Percentiles rank a stretch among this genome's conserved stretches.
Evolutionary conservation across 1,140 invertebrate species (phyloP).

Genomic region (Conus betulinus): DNA sequence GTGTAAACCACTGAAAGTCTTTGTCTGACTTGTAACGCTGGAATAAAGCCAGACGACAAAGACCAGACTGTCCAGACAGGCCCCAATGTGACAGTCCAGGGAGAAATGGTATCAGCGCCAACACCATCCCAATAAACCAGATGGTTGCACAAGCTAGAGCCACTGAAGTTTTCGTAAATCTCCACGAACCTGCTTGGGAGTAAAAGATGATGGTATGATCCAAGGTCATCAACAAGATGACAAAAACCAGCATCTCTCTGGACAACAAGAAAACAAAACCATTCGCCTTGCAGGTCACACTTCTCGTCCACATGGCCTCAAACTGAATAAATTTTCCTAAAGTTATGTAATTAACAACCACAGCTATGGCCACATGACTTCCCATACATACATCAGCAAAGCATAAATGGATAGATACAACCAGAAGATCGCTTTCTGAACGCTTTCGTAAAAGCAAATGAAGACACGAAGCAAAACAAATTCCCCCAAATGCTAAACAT

Average conservation of each 20-base stretch:
- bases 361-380: slow-evolving; percentile 47
- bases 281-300: not conserved
- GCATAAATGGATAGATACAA: slow-evolving; percentile 63
- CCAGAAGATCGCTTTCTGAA: not conserved
- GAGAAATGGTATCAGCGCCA: slow-evolving; percentile 5
- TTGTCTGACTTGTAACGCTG: too few species aligned
- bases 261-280: slow-evolving; percentile 34
- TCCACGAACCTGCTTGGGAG: slow-evolving; percentile 52
- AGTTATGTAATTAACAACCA: slow-evolving; percentile 54
- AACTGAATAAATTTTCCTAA: not conserved
- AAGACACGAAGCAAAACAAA: slow-evolving; percentile 39
- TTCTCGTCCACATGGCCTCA: not conserved
- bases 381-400: slow-evolving; percentile 60
- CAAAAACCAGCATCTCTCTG: slow-evolving; percentile 50
- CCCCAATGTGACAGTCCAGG: slow-evolving; percentile 29
- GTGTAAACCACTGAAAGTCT: too few species aligned
- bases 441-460: not conserved
- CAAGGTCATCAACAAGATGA: slow-evolving; percentile 46
- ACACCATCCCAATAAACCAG: too few species aligned
- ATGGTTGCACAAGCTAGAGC: not conserved
- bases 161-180: slow-evolving; percentile 31
- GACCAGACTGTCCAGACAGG: too few species aligned
- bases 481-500: slow-evolving; percentile 47
- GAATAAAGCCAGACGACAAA: too few species aligned
- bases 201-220: slow-evolving; percentile 58